These are phyloP conservation scores for Enteromius fasciolatus DNA, from an alignment of 2,797 vertebrate species.

Conservation along the genomic window DNA sequence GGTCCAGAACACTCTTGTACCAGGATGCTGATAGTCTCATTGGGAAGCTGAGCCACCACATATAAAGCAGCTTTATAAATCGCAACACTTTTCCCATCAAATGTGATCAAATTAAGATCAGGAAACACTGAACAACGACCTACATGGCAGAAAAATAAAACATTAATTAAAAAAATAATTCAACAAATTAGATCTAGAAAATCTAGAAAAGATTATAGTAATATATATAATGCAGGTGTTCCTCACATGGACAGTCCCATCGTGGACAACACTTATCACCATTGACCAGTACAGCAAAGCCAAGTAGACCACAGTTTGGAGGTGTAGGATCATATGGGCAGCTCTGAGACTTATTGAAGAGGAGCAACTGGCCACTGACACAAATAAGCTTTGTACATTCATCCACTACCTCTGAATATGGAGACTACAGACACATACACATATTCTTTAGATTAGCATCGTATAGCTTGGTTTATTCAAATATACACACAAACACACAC, in stretches of 20 bases:
- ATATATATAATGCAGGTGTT: conserved; percentile 10
- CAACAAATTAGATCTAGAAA: neutral
- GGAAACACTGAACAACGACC: conserved; percentile 95
- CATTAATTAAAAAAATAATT: neutral
- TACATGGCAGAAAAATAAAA: conserved; percentile 59
- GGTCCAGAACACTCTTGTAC: conserved; percentile 82
- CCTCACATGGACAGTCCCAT: conserved; percentile 98
- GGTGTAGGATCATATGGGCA: conserved; percentile 83
- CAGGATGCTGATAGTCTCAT: conserved; percentile 86
- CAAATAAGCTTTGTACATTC: conserved; percentile 93
- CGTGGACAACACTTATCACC: conserved; percentile 94
- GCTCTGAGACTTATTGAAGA: conserved; percentile 91
- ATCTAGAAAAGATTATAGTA: neutral
- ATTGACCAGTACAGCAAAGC: conserved; percentile 86
- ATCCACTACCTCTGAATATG: conserved; percentile 82
- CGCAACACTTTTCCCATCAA: conserved; percentile 87
- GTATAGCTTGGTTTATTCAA: neutral
- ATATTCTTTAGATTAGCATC: neutral
- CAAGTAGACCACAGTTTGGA: conserved; percentile 90
- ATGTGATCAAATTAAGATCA: conserved; percentile 92
- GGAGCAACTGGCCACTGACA: conserved; percentile 87
- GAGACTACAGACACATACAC: conserved; percentile 69
- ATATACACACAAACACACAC: neutral
- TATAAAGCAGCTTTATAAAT: conserved; percentile 92
- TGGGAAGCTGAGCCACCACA: conserved; percentile 82